Evolutionary conservation across 1,140 invertebrate genomes (phyloP), one percentile per base, ranked within the genome.

Genomic region (Vanessa atalanta): DNA sequence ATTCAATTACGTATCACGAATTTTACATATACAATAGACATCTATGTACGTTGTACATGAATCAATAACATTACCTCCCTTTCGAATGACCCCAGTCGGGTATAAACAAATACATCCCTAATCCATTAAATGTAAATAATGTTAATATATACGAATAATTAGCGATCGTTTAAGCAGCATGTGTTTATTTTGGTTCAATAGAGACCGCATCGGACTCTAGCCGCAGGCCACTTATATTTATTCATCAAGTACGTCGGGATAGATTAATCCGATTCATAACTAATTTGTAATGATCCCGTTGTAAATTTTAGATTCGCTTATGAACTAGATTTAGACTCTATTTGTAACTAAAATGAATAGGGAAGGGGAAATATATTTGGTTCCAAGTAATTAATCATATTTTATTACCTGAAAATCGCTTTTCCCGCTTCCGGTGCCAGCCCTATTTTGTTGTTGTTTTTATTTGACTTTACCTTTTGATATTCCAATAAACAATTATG

Each of bases 71-170:
- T 43, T 9, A 43, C 37, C 37, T 43, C 37, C 37, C 37, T 43
- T 43, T 8, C 3, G 48, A n/a, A 0, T 12, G 48, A n/a, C 5
- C n/a, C 23, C 15, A 15, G 14, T 37, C 31, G 15, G 14, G 2
- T 31, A 51, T 37, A 14, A 68, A 71, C 20, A 51, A 43, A 47
- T 65, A 51, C 26, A 20, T 47, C 14, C 50, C 47, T 68, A 69
- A 63, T 16, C 48, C 47, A 51, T 73, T 65, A 20, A 64, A 63
- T 26, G 31, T 68, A 64, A 68, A 73, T 64, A 73, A 68, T 65
- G 65, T 47, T 70, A 75, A 70, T 75, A 55, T 65, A 75, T 69
- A 66, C 65, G 69, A 75, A 75, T 75, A 70, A 69, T 75, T 69
- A 70, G 53, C 66, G 64, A 69, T 70, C 67, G 37, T 75, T 60